These are phyloP conservation scores for Dicranocentrus wangi DNA, from an alignment of 2,888 invertebrate genomes.

Conservation along the genomic window DNA sequence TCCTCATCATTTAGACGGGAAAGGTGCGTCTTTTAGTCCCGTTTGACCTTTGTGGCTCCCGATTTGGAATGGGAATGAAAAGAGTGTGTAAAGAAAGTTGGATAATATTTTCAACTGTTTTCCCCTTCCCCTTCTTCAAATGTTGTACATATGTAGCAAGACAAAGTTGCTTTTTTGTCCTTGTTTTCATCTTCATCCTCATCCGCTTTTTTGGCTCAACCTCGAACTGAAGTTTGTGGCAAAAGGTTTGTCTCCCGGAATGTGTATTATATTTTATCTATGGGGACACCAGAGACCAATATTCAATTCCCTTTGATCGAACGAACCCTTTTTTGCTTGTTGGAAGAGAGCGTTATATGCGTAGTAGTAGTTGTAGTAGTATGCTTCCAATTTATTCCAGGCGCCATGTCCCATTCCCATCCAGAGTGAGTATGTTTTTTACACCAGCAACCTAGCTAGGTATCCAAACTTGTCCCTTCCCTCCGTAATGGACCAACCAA, in stretches of 20 bases:
- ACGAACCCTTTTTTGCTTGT: slow-evolving; percentile 30
- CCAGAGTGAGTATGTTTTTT: not conserved
- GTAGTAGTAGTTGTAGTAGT: not conserved
- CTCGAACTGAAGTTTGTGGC: slow-evolving; percentile 6
- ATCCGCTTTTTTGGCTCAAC: not conserved
- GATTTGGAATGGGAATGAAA: too few relatives aligned
- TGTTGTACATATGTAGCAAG: not conserved
- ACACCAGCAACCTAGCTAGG: too few relatives aligned
- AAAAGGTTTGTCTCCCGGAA: slow-evolving; percentile 6
- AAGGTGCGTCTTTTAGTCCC: too few relatives aligned
- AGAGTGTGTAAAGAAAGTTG: too few relatives aligned
- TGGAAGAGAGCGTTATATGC: too few relatives aligned
- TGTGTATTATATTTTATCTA: slow-evolving; percentile 41
- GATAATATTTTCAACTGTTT: too few relatives aligned
- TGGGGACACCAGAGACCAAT: slow-evolving; percentile 52
- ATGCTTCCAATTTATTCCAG: slow-evolving; percentile 2
- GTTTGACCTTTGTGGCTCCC: too few relatives aligned
- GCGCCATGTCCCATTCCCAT: not conserved
- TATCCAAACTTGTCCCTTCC: too few relatives aligned
- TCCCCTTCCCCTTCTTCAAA: not conserved
- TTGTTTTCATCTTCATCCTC: not conserved
- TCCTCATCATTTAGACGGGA: too few relatives aligned
- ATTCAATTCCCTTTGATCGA: slow-evolving; percentile 59
- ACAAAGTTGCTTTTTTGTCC: not conserved
- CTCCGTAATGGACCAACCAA: slow-evolving; percentile 22